Percentiles rank a stretch among this genome's conserved stretches.
Evolutionary conservation across 2,797 vertebrate species (phyloP).

Genomic region (Acanthis flammea): DNA sequence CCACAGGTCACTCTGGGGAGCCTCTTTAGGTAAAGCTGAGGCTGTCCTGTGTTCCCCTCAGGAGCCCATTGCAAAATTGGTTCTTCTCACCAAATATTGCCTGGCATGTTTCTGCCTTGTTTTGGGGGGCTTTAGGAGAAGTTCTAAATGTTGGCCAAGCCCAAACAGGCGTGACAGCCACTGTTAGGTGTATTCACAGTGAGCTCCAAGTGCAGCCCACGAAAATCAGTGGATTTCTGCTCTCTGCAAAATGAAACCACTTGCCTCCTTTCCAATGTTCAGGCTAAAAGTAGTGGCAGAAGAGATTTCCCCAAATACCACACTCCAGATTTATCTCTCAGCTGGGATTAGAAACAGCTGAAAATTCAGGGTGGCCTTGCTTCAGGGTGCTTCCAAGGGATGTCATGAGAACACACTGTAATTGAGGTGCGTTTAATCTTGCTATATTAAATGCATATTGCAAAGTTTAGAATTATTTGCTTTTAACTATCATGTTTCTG

Average conservation of each 20-base stretch:
- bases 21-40: not conserved
- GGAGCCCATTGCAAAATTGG: not conserved
- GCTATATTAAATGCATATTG: constrained; percentile 40
- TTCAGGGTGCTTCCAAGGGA: constrained; percentile 41
- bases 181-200: not conserved
- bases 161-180: not conserved
- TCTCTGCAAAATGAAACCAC: not conserved
- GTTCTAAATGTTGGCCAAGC: not conserved
- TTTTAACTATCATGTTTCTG: not conserved
- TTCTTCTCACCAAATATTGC: not conserved
- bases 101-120: not conserved
- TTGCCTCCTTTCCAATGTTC: not conserved
- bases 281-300: not conserved
- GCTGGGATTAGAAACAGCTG: constrained; percentile 45
- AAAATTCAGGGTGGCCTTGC: constrained; percentile 42
- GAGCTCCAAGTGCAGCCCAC: not conserved
- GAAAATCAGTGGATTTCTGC: not conserved
- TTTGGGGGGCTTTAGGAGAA: not conserved
- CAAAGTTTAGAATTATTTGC: constrained; percentile 22
- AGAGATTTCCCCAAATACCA: constrained; percentile 22
- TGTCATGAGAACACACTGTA: not conserved
- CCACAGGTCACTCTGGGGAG: not conserved
- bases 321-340: constrained; percentile 17
- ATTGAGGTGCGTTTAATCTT: constrained; percentile 56
- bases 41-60: not conserved